Base-by-base conservation (phyloP, 2,888 invertebrate species). In the Amiota mariae region DNA sequence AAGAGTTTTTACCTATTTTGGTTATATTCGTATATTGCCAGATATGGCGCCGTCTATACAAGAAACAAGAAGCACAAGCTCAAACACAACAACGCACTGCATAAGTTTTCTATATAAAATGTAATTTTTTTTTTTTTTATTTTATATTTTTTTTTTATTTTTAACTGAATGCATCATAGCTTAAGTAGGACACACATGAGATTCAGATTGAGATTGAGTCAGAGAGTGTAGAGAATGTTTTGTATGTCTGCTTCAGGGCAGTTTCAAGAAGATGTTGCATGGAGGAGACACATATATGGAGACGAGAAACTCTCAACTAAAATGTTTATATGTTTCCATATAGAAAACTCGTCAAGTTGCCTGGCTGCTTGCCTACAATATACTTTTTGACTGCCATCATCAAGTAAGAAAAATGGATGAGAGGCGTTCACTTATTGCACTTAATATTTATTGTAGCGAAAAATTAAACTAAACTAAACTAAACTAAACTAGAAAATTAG, bases 371-470 rank as follows among this genome's bases (percentile, higher is more conserved):
- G 36, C 36, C 36, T 36, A 6, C 36, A 36, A 1, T 36, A 2
- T 36, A 24, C 2, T 36, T 36, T 36, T 36, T 6, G 36, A 6
- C 36, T 36, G 36, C 36, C 8, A 36, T 36, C 8, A 36, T 36
- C 6, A 36, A 6, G 36, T 36, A 36, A 2, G 36, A 36, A 2
- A 36, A 6, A 36, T 36, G 6, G 8, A 36, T 36, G 8, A 36
- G 36, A 36, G 36, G 36, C 36, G 36, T 51, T 51, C 54, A 51
- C n/a, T n/a, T n/a, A 51, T 66, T 66, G 66, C n/a, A 48, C 66
- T 66, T 48, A 66, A 66, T 47, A 66, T 13, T 66, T 66, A 48
- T n/a, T 66, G 47, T 48, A 66, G 66, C 66, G 66, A 51, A 51
- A 12, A n/a, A 51, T 12, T 12, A n/a, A n/a, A 51, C 54, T 12